Evolutionary conservation across 2,888 invertebrate genomes (phyloP).

Genomic region (Caenorhabditis auriculariae): DNA sequence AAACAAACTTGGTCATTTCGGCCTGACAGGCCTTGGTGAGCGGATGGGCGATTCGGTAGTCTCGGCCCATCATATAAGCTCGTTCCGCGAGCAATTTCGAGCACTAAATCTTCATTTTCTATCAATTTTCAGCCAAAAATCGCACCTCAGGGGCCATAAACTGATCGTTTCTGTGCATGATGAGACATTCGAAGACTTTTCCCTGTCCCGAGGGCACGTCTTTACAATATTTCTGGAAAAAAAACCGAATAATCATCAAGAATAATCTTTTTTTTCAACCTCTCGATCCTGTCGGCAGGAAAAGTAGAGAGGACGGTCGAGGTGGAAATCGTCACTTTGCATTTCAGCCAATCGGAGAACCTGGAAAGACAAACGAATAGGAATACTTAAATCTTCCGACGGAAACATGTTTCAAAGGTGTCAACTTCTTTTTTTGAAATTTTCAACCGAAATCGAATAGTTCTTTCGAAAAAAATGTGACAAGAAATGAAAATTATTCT

Average conservation of each 20-base stretch:
- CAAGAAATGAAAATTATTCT: no score
- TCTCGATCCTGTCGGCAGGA: constrained; percentile 84
- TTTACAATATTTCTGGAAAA: constrained; percentile 63
- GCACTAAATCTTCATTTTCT: constrained; percentile 69
- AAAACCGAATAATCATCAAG: not conserved
- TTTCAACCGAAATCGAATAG: no score
- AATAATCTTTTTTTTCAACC: constrained; percentile 11
- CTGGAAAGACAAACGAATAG: no score
- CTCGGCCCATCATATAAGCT: constrained; percentile 84
- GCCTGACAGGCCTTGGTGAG: constrained; percentile 70
- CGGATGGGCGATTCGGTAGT: constrained; percentile 86
- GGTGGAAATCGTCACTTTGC: constrained; percentile 82
- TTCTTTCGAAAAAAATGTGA: no score
- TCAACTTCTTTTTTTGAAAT: no score
- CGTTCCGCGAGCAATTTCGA: constrained; percentile 80
- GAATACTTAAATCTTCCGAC: no score
- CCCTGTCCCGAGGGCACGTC: constrained; percentile 82
- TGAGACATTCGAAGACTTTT: constrained; percentile 70
- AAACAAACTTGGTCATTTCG: constrained; percentile 29
- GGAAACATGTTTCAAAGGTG: no score
- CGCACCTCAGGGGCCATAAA: constrained; percentile 54
- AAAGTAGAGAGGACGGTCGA: constrained; percentile 84
- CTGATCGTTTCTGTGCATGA: constrained; percentile 53
- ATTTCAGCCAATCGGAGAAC: constrained; percentile 83
- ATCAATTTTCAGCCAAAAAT: not conserved